Evolutionary conservation across 2,797 vertebrate genomes (phyloP), one percentile per base, ranked within the genome.

Genomic region (Notoglanidium macrostoma): DNA sequence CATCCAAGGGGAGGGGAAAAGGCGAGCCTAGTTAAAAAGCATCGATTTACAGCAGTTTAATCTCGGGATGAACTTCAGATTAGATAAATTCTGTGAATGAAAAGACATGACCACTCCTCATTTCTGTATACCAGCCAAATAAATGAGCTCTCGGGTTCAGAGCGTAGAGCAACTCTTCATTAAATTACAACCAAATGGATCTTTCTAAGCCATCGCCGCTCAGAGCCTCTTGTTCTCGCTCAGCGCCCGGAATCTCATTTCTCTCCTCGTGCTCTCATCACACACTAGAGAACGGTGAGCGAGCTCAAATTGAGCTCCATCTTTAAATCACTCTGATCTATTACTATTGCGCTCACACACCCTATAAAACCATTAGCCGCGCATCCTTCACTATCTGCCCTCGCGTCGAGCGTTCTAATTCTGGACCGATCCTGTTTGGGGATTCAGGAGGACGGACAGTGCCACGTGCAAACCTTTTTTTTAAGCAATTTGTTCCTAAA

Each of bases 171-270:
- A 72, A 84, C 83, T 40, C 40, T 26, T 72, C 83, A 44, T 72
- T n/a, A 72, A 70, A 72, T 84, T 84, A 84, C 23, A 72, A 44
- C 29, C 2, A 40, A 84, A 70, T 55, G 32, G 83, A 55, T 35
- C 65, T 84, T 84, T 84, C 82, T 0, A 35, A 44, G 67, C 81
- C 19, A 7, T 19, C 19, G 29, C 32, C 4, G 49, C 67, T 2
- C 12, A 19, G 23, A 57, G 67, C 14, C 32, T 35, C 6, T 35
- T 55, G 49, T 84, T 72, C 65, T 72, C 7, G 1, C 80, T 51
- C 35, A 7, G 9, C 10, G 26, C n/a, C 63, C 7, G 46, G 63
- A 83, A 51, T 83, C 80, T 83, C 80, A 83, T 83, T 83, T 55
- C 83, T 57, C 40, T 49, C 67, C 29, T 72, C 0, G 23, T 5